Evolutionary conservation across 2,113 vertebrate genomes (phyloP).

Genomic region (Bolborhynchus lineola): DNA sequence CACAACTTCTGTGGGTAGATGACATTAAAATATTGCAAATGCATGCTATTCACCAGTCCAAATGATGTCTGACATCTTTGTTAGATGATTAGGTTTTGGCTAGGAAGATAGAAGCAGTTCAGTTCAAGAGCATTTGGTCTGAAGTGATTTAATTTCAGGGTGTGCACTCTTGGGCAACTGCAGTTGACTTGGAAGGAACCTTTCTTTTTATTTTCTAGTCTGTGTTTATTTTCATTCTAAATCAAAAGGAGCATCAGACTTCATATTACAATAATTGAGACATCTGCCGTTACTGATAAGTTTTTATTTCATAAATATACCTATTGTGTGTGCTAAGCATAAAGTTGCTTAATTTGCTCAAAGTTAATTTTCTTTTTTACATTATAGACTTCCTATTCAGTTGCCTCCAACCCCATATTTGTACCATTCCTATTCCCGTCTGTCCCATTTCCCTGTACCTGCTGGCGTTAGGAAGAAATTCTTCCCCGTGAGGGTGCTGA

Average conservation of each 20-base stretch:
- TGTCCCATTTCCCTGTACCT: background rate
- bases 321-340: background rate
- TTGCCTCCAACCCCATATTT: background rate
- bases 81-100: background rate
- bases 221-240: background rate
- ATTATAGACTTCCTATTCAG: background rate
- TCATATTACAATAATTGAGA: background rate
- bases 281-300: background rate
- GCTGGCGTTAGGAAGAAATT: background rate
- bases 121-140: background rate
- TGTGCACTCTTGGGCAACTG: background rate
- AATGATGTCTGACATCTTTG: background rate
- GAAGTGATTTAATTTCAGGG: background rate
- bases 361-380: background rate
- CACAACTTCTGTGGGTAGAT: background rate
- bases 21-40: background rate
- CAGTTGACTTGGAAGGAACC: background rate
- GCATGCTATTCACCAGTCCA: accelerated
- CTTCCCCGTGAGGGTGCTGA: background rate
- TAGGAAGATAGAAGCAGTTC: background rate
- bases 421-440: background rate
- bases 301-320: background rate
- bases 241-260: background rate
- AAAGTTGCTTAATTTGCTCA: background rate
- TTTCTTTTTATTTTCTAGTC: background rate